phyloP scores from a whole-genome alignment of 2,888 invertebrate genomes.

The Polydrusus tereticollis region DNA sequence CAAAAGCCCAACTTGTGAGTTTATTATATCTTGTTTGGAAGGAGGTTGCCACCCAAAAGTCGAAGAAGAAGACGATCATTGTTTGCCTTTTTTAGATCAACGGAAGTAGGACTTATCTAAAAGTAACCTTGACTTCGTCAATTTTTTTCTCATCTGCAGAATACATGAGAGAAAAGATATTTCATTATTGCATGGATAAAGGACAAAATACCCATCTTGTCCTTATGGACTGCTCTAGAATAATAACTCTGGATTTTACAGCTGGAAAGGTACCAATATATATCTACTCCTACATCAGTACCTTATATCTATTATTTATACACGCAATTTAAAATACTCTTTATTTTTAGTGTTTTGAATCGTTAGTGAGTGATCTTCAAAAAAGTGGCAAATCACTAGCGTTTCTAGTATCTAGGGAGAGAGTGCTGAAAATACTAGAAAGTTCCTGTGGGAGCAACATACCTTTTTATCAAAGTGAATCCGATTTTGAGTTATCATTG shows the following conservation, averaged over 20 bases:
- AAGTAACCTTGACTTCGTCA: conserved; percentile 68
- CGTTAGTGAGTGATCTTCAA: conserved; percentile 57
- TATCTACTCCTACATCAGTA: too few relatives aligned
- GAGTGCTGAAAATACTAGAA: conserved; percentile 50
- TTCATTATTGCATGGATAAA: conserved; percentile 57
- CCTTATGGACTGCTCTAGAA: conserved; percentile 74
- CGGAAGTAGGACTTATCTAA: conserved; percentile 42
- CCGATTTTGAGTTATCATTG: conserved; percentile 47
- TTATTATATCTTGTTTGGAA: too few relatives aligned
- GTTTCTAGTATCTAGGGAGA: conserved; percentile 52
- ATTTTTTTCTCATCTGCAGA: conserved; percentile 73
- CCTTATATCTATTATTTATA: too few relatives aligned
- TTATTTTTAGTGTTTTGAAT: conserved; percentile 58
- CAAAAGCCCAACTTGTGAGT: too few relatives aligned
- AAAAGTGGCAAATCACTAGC: conserved; percentile 55
- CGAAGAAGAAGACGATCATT: too few relatives aligned
- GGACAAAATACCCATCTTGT: conserved; percentile 64
- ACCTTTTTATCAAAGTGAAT: conserved; percentile 48
- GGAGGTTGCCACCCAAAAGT: too few relatives aligned
- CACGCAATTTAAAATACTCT: not conserved
- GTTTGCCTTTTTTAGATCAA: conserved; percentile 21
- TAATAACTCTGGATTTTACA: conserved; percentile 77
- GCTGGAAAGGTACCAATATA: conserved; percentile 72
- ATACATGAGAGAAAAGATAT: conserved; percentile 69
- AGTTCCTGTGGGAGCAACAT: conserved; percentile 41